Evolutionary conservation across 2,113 vertebrate genomes (phyloP), one percentile per base, ranked within the genome.

Genomic region (Chionis minor): DNA sequence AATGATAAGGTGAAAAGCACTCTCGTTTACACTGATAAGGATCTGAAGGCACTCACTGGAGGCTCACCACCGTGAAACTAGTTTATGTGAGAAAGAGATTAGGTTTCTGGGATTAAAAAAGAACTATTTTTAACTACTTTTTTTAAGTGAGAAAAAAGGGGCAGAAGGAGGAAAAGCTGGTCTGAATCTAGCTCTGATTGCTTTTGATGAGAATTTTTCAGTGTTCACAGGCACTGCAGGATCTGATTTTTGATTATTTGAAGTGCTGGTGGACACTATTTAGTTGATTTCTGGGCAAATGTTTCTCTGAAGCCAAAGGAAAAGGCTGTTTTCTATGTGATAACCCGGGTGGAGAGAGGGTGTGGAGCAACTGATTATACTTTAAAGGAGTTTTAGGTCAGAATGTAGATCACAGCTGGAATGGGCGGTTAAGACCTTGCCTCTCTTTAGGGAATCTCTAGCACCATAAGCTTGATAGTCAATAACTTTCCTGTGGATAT

Each of bases 41-140:
- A 32, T n/a, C 28, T 81, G 33, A 86, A 90, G 17, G 10, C 18
- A 90, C 20, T 35, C 32, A 44, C 4, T 59, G 35, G 58, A 70
- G 8, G 15, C 27, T 78, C 45, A 78, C 5, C 2, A 38, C 17
- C 2, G 0, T n/a, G 32, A 33, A 88, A 86, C 7, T 51, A 19
- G 24, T 61, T 85, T 70, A 38, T 21, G 4, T 85, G 40, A 93
- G n/a, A 74, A 67, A 80, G 8, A 4, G 17, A 38, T 86, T 66
- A 81, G 38, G 15, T 3, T 12, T 6, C 42, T 51, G 3, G 9
- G 17, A 56, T 61, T 42, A 55, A 72, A 94, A 90, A 52, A 30
- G 0, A 44, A 8, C 5, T 16, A 40, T 19, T 71, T 74, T 69
- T 1, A 63, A 28, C 5, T 14, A 2, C 17, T 8, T n/a, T 26